Evolutionary conservation across 2,797 vertebrate genomes (phyloP), one percentile per base, ranked within the genome.

Genomic region (Nannoperca australis): DNA sequence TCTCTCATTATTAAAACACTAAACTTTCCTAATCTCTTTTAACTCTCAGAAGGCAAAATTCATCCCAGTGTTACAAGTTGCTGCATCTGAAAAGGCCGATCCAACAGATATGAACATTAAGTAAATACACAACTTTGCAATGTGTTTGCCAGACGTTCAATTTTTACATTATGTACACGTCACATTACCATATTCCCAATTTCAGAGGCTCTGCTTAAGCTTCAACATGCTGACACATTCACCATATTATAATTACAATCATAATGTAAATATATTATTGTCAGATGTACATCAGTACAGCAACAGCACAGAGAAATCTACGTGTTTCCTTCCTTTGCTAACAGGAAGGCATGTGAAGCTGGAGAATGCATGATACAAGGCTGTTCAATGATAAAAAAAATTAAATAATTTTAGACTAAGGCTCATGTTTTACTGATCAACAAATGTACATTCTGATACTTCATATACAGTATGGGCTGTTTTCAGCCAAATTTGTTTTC

Each of bases 111-210:
- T 24, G 17, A 7, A 14, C 3, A 38, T 30, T 3, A 11, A 34
- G 1, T 7, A 36, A 18, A 54, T 7, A 63, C 22, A 53, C 18
- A 60, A 69, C 11, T 12, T 40, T 50, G 30, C 22, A 27, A 38
- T 18, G 49, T 60, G 61, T 64, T 55, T 55, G 13, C 12, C 51
- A 59, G 8, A 64, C 1, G 15, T 79, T 77, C 51, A 4, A 13
- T 73, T 74, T 82, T 63, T 58, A 78, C 32, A 82, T 55, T 38
- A 20, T 56, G 18, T 45, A 63, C 32, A 72, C 27, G 24, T 70
- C 53, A 80, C 40, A 72, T 73, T 45, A 51, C 65, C 22, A 72
- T 15, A 69, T 38, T 20, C 11, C 51, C 18, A 51, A 22, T 24
- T 11, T 68, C 8, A 64, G 47, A 45, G 10, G 17, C 12, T 38